Conservation (phyloP, 2,113 vertebrate genomes). For the Microtus oregoni region DNA sequence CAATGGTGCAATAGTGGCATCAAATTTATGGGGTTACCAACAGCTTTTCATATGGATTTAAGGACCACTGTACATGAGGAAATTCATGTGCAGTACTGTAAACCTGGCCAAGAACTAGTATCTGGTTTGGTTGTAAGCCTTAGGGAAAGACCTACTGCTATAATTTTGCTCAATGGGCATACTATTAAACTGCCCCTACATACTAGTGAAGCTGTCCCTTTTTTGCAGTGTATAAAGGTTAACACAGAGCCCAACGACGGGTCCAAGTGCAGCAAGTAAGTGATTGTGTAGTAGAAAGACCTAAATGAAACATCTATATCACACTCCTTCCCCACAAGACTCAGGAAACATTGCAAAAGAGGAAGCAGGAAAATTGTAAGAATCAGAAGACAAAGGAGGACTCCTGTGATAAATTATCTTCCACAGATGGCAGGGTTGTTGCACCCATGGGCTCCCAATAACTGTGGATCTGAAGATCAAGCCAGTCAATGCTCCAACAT, state of each 20-base stretch:
- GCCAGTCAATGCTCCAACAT: too few relatives aligned
- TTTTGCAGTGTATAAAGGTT: neutral
- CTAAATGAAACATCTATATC: neutral
- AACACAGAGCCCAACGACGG: neutral
- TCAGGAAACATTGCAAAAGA: neutral
- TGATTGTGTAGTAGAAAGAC: neutral
- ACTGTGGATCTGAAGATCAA: neutral
- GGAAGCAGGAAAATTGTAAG: neutral
- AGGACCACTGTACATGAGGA: neutral
- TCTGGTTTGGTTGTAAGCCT: too few relatives aligned
- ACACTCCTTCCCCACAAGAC: too few relatives aligned
- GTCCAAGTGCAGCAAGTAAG: neutral
- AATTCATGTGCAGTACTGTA: neutral
- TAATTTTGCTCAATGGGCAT: neutral
- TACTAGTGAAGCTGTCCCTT: neutral
- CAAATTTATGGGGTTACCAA: neutral
- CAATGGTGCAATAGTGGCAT: neutral
- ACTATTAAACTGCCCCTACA: neutral
- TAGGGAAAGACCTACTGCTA: neutral
- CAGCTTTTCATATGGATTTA: too few relatives aligned
- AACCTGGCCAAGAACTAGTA: neutral
- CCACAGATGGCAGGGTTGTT: neutral
- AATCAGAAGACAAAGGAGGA: neutral
- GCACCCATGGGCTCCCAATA: neutral
- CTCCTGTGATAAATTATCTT: neutral